A percentile compares a stretch with the other conserved stretches of the same genome.
These are phyloP conservation scores for Columba livia DNA, from an alignment of 2,113 vertebrate genomes.

Conservation along the genomic window DNA sequence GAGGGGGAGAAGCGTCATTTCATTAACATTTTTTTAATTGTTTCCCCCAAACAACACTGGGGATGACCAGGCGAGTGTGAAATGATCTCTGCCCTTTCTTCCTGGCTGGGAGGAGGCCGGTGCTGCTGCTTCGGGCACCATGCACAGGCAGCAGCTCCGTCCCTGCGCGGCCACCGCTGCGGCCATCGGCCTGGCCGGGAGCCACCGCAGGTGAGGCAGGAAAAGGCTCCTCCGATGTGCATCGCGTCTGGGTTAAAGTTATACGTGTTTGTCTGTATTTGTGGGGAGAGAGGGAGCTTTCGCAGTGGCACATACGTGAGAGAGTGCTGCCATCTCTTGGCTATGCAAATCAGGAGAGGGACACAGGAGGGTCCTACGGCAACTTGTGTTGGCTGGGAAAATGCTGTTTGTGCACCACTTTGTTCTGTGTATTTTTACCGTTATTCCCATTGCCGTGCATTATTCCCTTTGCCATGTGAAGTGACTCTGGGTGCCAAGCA, in stretches of 20 bases:
- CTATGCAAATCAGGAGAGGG: not conserved
- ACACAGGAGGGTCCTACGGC: accelerated
- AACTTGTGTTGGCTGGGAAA: accelerated
- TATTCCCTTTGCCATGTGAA: not conserved
- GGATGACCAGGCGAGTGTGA: accelerated
- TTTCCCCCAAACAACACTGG: not conserved
- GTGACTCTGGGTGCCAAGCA: not conserved
- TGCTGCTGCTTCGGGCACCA: no score
- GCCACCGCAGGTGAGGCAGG: not conserved
- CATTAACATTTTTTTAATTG: not conserved
- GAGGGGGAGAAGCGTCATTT: not conserved
- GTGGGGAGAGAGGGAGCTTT: not conserved
- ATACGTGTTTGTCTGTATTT: accelerated
- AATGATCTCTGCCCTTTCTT: accelerated
- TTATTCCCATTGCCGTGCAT: not conserved
- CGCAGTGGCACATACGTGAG: not conserved
- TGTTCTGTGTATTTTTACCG: accelerated
- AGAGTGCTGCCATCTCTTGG: conserved; percentile 61
- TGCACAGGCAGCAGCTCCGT: accelerated
- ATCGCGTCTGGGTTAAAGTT: accelerated
- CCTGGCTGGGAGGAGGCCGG: no score
- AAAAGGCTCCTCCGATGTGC: accelerated
- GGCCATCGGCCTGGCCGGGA: accelerated
- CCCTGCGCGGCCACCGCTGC: not conserved
- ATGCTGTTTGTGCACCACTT: accelerated